Conservation (phyloP, 2,888 invertebrate genomes). For the Rhimphoctona megacephalus region DNA sequence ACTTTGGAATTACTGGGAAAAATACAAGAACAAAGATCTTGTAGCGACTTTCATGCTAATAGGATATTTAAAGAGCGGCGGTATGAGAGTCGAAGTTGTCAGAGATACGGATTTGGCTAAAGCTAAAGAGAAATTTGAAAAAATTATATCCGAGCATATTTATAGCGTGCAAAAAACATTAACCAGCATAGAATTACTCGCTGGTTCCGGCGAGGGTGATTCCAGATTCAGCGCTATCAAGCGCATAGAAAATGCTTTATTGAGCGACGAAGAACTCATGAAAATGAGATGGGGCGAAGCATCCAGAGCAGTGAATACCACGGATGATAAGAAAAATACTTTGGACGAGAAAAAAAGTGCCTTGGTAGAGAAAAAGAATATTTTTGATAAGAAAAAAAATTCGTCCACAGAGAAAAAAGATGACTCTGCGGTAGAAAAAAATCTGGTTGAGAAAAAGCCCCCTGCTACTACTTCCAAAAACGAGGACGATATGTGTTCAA, state of each 20-base stretch:
- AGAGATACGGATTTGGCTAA: conserved; percentile 77
- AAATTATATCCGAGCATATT: conserved; percentile 83
- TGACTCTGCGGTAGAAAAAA: neutral
- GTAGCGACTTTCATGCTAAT: conserved; percentile 82
- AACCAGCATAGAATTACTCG: conserved; percentile 77
- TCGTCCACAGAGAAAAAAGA: neutral
- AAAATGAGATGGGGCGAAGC: conserved; percentile 73
- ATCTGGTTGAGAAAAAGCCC: neutral
- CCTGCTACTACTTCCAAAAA: neutral
- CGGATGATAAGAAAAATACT: neutral
- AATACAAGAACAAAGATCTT: conserved; percentile 73
- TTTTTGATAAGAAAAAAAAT: neutral
- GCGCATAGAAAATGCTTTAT: conserved; percentile 70
- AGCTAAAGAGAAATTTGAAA: conserved; percentile 79
- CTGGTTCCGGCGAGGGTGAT: conserved; percentile 77
- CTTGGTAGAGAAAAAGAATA: conserved; percentile 36
- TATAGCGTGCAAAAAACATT: conserved; percentile 84
- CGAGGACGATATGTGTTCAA: conserved; percentile 16
- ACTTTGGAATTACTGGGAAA: conserved; percentile 80
- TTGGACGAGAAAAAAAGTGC: conserved; percentile 25
- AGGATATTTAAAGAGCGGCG: conserved; percentile 79
- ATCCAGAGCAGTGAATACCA: neutral
- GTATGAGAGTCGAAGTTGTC: conserved; percentile 82
- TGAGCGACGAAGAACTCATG: conserved; percentile 74
- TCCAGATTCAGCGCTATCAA: conserved; percentile 79